Conservation (phyloP, 2,888 invertebrate species). For the Philaethria dido region DNA sequence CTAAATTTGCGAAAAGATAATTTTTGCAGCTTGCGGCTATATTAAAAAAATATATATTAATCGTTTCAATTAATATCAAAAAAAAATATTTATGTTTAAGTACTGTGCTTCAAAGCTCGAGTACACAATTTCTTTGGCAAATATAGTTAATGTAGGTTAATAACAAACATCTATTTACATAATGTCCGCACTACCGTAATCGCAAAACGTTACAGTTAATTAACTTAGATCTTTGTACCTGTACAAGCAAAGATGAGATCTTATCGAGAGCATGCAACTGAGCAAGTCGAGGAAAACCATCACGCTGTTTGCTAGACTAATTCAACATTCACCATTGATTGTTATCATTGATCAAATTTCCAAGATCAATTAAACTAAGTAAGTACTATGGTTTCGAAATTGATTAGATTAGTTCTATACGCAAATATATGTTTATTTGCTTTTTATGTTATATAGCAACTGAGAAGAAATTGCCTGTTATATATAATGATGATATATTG, state of each 20-base stretch:
- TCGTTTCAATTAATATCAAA: too few species aligned
- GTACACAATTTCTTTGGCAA: neutral
- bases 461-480: constrained; percentile 12
- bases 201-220: constrained; percentile 26
- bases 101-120: constrained; percentile 20
- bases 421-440: constrained; percentile 3
- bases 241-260: constrained; percentile 22
- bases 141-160: constrained; percentile 21
- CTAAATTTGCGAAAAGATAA: constrained; percentile 72
- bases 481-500: constrained; percentile 11
- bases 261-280: constrained; percentile 27
- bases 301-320: constrained; percentile 20
- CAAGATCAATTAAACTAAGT: constrained; percentile 19
- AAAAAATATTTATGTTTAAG: too few species aligned
- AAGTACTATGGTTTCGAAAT: constrained; percentile 6
- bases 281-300: constrained; percentile 27
- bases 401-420: neutral
- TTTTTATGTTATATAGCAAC: neutral
- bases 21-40: constrained; percentile 44
- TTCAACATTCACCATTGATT: constrained; percentile 22
- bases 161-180: constrained; percentile 28
- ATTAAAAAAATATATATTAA: constrained; percentile 26
- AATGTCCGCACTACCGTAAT: constrained; percentile 24
- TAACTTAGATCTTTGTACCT: constrained; percentile 27
- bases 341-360: constrained; percentile 21